Percentiles rank a stretch among this genome's conserved stretches.
Conservation (phyloP, 2,797 vertebrate species). For the Tiaroga cobitis region DNA sequence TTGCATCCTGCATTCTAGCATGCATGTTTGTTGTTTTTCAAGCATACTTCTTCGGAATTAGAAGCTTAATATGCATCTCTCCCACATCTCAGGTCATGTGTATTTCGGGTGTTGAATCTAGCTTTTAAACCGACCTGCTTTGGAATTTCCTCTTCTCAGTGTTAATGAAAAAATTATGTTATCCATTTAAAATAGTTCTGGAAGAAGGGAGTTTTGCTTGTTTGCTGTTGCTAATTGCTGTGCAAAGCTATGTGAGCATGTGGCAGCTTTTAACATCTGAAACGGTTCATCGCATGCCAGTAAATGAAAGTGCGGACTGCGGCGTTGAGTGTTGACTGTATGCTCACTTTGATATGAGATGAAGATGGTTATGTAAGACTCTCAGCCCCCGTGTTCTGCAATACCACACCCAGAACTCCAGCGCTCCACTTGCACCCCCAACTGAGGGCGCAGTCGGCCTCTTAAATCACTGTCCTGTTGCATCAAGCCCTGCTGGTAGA, state of each 20-base stretch:
- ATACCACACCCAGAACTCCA: constrained; percentile 60
- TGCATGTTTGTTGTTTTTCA: background rate
- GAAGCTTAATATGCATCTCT: background rate
- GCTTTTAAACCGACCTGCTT: background rate
- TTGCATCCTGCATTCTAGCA: background rate
- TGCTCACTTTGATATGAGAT: constrained; percentile 47
- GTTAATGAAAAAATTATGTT: background rate
- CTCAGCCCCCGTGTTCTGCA: constrained; percentile 53
- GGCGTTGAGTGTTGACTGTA: constrained; percentile 12
- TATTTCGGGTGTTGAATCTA: background rate
- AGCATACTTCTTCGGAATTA: background rate
- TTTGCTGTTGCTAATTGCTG: background rate
- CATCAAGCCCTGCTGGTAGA: background rate
- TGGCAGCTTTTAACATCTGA: background rate
- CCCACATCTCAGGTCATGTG: background rate
- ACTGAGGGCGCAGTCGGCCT: constrained; percentile 31
- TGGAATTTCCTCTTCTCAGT: background rate
- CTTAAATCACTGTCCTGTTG: constrained; percentile 7
- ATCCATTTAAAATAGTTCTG: background rate
- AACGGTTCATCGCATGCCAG: background rate
- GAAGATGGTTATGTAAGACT: constrained; percentile 53
- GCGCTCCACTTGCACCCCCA: constrained; percentile 12
- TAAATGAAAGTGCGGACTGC: constrained; percentile 18
- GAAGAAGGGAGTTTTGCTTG: background rate
- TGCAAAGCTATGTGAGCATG: background rate